Conservation (phyloP, 2,888 invertebrate species). For the Biston betularia region DNA sequence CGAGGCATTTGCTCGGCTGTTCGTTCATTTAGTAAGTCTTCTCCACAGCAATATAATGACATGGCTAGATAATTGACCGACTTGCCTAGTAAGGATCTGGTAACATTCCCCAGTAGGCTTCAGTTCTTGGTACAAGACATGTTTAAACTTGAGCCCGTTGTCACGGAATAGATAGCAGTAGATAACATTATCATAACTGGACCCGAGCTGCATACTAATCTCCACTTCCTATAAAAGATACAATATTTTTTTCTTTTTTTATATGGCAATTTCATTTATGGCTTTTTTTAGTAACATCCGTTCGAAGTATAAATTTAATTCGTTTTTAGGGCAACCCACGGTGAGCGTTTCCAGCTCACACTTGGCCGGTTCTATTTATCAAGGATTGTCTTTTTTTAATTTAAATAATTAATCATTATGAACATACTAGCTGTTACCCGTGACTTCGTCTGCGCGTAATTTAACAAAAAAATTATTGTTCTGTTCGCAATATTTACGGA, state of each 20-base stretch:
- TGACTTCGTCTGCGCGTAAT: too few relatives aligned
- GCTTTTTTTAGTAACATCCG: not conserved
- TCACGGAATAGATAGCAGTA: slow-evolving; percentile 4
- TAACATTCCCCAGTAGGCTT: slow-evolving; percentile 32
- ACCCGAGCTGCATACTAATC: slow-evolving; percentile 37
- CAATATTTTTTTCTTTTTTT: slow-evolving; percentile 21
- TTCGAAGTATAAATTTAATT: not conserved
- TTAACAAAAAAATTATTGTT: too few relatives aligned
- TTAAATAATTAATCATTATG: too few relatives aligned
- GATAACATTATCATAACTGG: slow-evolving; percentile 12
- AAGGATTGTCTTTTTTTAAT: too few relatives aligned
- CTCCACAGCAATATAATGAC: not conserved
- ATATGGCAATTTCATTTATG: slow-evolving; percentile 15
- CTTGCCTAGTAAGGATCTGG: slow-evolving; percentile 35
- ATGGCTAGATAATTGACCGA: slow-evolving; percentile 16
- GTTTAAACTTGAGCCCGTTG: slow-evolving; percentile 39
- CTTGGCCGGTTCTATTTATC: too few relatives aligned
- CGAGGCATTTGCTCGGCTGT: too few relatives aligned
- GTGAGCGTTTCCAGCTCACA: too few relatives aligned
- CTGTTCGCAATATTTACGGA: too few relatives aligned
- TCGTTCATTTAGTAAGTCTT: not conserved
- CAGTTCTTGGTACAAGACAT: slow-evolving; percentile 34
- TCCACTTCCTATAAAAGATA: slow-evolving; percentile 23
- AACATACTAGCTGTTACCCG: too few relatives aligned
- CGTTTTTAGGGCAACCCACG: too few relatives aligned